phyloP scores from a whole-genome alignment of 1,140 invertebrate genomes.

The Zophobas morio region DNA sequence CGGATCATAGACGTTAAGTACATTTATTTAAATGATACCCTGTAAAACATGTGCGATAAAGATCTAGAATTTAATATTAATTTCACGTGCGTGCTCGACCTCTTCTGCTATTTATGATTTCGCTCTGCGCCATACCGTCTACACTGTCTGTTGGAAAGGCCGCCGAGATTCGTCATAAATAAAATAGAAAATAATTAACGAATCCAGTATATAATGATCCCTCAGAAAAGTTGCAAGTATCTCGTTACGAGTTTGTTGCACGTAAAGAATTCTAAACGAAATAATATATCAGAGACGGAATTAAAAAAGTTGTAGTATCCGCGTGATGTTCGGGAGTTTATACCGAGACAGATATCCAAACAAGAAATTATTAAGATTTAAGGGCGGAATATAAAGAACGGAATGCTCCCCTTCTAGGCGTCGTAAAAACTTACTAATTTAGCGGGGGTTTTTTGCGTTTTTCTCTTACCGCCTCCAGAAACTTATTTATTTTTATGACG shows the following conservation, averaged over 20 bases:
- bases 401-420: constrained; percentile 19
- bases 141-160: background rate
- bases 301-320: constrained; percentile 23
- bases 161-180: background rate
- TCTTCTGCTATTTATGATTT: background rate
- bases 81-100: background rate
- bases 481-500: constrained; percentile 35
- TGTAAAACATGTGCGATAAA: background rate
- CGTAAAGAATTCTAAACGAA: constrained; percentile 6
- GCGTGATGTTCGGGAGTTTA: constrained; percentile 8
- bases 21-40: background rate
- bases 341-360: constrained; percentile 23
- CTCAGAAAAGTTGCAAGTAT: background rate
- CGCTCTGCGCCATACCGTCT: background rate
- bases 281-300: constrained; percentile 37
- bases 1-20: background rate
- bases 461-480: background rate
- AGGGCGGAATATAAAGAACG: constrained; percentile 21
- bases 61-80: background rate
- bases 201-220: background rate
- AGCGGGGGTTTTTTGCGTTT: background rate
- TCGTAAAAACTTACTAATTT: constrained; percentile 43
- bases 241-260: constrained; percentile 23
- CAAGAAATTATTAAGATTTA: constrained; percentile 37
- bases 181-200: constrained; percentile 25